These are phyloP conservation scores for Calcarius ornatus DNA, from an alignment of 2,113 vertebrate species.

Conservation along the genomic window DNA sequence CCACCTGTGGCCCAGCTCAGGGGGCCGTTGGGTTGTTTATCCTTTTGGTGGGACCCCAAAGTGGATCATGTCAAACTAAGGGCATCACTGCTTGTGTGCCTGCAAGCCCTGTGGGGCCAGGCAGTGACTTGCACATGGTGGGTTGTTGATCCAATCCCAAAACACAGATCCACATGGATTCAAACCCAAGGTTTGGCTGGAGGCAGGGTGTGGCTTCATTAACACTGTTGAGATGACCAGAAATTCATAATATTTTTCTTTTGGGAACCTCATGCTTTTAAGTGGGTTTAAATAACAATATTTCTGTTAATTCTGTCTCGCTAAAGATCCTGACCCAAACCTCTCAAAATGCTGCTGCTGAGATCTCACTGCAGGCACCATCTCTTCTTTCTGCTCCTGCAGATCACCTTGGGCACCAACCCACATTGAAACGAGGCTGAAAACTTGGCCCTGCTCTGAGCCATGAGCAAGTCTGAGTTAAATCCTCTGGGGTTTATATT, in stretches of 20 bases:
- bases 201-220: background rate
- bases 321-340: background rate
- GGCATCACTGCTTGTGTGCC: rapidly evolving
- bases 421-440: background rate
- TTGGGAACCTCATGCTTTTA: background rate
- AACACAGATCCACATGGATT: background rate
- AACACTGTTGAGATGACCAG: background rate
- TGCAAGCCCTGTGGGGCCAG: background rate
- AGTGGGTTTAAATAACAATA: background rate
- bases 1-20: background rate
- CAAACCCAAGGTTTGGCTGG: background rate
- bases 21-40: background rate
- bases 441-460: background rate
- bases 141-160: background rate
- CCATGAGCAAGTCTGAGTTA: background rate
- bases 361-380: background rate
- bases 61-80: background rate
- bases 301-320: background rate
- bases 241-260: background rate
- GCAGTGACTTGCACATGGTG: background rate
- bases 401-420: background rate
- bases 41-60: background rate
- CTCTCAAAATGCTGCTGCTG: background rate
- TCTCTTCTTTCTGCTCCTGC: background rate
- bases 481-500: background rate